phyloP scores from a whole-genome alignment of 2,797 vertebrate species.

The Hemibagrus guttatus region DNA sequence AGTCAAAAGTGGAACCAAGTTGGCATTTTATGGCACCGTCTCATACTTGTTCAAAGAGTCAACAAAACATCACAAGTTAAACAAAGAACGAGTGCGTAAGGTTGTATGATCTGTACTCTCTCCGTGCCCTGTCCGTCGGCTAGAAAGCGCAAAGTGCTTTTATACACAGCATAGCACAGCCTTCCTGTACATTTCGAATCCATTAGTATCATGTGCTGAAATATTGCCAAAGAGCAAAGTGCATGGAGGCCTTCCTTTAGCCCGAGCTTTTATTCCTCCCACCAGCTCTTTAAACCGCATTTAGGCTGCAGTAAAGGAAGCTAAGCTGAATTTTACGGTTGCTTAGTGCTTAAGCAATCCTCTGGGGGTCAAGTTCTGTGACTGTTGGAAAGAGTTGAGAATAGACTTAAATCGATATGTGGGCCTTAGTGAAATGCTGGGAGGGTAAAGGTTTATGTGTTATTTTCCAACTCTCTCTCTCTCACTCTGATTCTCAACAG shows the following conservation, averaged over 20 bases:
- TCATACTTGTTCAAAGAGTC: background rate
- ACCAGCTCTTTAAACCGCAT: slow-evolving; percentile 51
- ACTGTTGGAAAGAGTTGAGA: slow-evolving; percentile 47
- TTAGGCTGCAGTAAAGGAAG: slow-evolving; percentile 51
- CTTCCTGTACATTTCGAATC: slow-evolving; percentile 41
- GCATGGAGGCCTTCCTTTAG: slow-evolving; percentile 46
- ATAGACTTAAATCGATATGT: slow-evolving; percentile 54
- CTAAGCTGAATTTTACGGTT: slow-evolving; percentile 55
- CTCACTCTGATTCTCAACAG: slow-evolving; percentile 68
- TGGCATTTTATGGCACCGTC: background rate
- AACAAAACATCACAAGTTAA: background rate
- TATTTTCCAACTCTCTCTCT: slow-evolving; percentile 52
- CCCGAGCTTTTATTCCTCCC: slow-evolving; percentile 50
- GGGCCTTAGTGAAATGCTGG: slow-evolving; percentile 56
- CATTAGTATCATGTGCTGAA: slow-evolving; percentile 52
- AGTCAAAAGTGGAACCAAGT: background rate
- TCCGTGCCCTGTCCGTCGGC: slow-evolving; percentile 14
- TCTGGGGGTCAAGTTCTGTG: slow-evolving; percentile 48
- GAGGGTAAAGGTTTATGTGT: slow-evolving; percentile 59
- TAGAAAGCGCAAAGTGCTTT: slow-evolving; percentile 18
- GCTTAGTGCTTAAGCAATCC: slow-evolving; percentile 52
- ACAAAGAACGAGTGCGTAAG: background rate
- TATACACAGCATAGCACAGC: background rate
- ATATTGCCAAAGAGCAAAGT: slow-evolving; percentile 48
- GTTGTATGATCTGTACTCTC: background rate